Percentiles rank a stretch among this genome's conserved stretches.
Conservation (phyloP, 1,140 invertebrate species). For the Thaumatotibia leucotreta region DNA sequence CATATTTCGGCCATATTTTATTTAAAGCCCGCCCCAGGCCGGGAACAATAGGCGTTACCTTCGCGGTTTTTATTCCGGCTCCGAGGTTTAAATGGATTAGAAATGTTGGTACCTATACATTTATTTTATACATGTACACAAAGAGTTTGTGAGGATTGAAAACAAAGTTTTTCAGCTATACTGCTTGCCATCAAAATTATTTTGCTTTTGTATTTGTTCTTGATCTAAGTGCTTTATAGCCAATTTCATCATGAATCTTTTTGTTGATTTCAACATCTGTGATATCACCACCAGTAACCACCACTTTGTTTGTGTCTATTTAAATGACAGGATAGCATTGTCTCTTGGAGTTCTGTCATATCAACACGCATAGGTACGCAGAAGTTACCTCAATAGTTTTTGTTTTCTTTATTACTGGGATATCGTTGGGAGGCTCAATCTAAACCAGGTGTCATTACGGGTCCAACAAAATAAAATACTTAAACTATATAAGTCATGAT, state of each 20-base stretch:
- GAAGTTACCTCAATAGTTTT: too few relatives aligned
- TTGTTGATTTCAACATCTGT: too few relatives aligned
- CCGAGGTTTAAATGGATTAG: background rate
- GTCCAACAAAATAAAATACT: too few relatives aligned
- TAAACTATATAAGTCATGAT: too few relatives aligned
- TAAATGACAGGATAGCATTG: too few relatives aligned
- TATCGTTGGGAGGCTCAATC: too few relatives aligned
- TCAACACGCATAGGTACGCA: too few relatives aligned
- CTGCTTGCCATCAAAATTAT: background rate
- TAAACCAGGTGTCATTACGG: too few relatives aligned
- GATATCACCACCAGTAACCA: too few relatives aligned
- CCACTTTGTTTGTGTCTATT: too few relatives aligned
- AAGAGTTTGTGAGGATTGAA: background rate
- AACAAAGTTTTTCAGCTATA: background rate
- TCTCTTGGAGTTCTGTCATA: too few relatives aligned
- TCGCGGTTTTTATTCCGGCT: background rate
- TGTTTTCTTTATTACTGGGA: too few relatives aligned
- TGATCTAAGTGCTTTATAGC: background rate
- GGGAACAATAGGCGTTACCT: background rate
- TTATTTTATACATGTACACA: background rate
- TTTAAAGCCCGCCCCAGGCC: background rate
- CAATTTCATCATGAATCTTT: background rate
- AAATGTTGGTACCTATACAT: background rate
- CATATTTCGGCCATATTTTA: slow-evolving; percentile 11
- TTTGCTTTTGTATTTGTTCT: background rate